Percentiles rank a stretch among this genome's conserved stretches.
These are phyloP conservation scores for Lithophane leautieri DNA, from an alignment of 2,888 invertebrate genomes.

Conservation along the genomic window DNA sequence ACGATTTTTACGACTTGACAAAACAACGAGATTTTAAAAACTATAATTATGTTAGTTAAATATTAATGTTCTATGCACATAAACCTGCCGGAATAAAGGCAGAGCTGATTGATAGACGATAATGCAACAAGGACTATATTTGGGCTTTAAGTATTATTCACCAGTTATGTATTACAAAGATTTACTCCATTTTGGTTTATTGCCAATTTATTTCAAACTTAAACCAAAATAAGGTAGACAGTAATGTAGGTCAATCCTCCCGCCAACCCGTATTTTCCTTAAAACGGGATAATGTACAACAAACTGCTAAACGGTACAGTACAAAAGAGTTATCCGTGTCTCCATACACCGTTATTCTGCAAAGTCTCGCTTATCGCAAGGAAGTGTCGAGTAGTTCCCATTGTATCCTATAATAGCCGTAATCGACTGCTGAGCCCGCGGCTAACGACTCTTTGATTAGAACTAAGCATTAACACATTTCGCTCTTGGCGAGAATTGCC, in stretches of 20 bases:
- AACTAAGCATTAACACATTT: slow-evolving; percentile 79
- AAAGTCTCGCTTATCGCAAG: slow-evolving; percentile 72
- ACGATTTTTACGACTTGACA: background rate
- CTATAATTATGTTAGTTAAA: too few relatives aligned
- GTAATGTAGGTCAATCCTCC: slow-evolving; percentile 35
- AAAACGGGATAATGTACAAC: slow-evolving; percentile 47
- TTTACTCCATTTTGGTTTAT: slow-evolving; percentile 20
- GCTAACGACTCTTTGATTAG: slow-evolving; percentile 86
- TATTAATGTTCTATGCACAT: too few relatives aligned
- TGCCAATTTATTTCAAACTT: slow-evolving; percentile 32
- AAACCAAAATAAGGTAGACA: slow-evolving; percentile 32
- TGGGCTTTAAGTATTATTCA: background rate
- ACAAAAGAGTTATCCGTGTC: slow-evolving; percentile 57
- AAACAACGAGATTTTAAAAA: background rate
- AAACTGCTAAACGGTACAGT: slow-evolving; percentile 34
- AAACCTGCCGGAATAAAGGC: too few relatives aligned
- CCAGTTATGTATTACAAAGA: slow-evolving; percentile 4
- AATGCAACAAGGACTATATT: background rate
- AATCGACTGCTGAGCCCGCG: slow-evolving; percentile 80
- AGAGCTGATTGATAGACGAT: background rate
- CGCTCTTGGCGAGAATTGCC: slow-evolving; percentile 67
- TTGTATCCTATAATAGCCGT: slow-evolving; percentile 79
- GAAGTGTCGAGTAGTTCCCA: slow-evolving; percentile 80
- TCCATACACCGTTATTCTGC: slow-evolving; percentile 50
- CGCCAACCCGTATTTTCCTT: slow-evolving; percentile 21